These are phyloP conservation scores for Myanophis thanlyinensis DNA, from an alignment of 2,113 vertebrate species.

Conservation along the genomic window DNA sequence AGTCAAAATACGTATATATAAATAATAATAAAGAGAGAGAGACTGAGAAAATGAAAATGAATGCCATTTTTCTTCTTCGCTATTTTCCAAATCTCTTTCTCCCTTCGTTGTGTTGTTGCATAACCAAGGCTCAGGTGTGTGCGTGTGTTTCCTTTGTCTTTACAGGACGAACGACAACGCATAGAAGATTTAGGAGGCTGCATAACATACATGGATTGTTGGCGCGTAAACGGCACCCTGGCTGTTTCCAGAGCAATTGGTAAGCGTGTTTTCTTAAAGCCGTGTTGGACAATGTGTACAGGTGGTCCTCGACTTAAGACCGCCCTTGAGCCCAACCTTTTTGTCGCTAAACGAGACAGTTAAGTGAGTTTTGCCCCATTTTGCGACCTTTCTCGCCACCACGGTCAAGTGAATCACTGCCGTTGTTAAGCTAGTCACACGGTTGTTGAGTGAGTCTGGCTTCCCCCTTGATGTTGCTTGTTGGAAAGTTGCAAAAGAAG, in stretches of 20 bases:
- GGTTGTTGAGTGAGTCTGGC: too few species aligned
- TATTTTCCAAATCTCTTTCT: not conserved
- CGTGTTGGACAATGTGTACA: not conserved
- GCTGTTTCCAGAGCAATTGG: constrained; percentile 96
- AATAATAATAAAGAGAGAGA: too few species aligned
- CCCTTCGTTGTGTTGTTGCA: not conserved
- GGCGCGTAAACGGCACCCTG: constrained; percentile 97
- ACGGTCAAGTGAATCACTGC: too few species aligned
- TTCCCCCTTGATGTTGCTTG: too few species aligned
- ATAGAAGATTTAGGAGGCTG: constrained; percentile 92
- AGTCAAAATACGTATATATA: too few species aligned
- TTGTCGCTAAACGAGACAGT: too few species aligned
- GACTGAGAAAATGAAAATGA: too few species aligned
- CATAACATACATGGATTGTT: constrained; percentile 91
- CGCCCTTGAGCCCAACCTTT: not conserved
- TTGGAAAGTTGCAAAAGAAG: too few species aligned
- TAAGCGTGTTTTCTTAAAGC: constrained; percentile 60
- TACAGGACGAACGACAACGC: constrained; percentile 88
- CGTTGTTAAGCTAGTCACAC: too few species aligned
- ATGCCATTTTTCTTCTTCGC: not conserved
- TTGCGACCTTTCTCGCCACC: too few species aligned
- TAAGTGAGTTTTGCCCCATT: too few species aligned
- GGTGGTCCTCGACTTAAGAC: not conserved
- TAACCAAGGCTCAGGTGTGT: not conserved
- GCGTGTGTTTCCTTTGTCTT: not conserved